These are phyloP conservation scores for Bicyclus anynana DNA, from an alignment of 1,140 invertebrate species.

Conservation along the genomic window DNA sequence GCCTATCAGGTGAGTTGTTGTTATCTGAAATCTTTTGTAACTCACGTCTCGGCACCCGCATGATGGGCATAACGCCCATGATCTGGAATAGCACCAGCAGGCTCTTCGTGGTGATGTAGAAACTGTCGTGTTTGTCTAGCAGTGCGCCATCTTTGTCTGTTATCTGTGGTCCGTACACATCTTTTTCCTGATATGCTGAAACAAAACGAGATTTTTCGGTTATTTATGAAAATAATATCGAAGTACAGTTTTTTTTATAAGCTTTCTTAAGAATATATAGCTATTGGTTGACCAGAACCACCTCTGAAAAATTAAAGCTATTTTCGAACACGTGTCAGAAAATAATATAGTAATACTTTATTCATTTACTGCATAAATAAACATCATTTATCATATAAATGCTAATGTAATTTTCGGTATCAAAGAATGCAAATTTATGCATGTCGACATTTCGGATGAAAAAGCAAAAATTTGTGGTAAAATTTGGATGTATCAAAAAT, in stretches of 20 bases:
- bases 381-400: conserved; percentile 10
- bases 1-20: too few relatives aligned
- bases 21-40: too few relatives aligned
- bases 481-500: too few relatives aligned
- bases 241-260: too few relatives aligned
- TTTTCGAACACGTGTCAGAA: too few relatives aligned
- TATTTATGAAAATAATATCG: too few relatives aligned
- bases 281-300: too few relatives aligned
- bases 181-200: conserved; percentile 48
- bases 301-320: too few relatives aligned
- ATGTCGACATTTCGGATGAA: conserved; percentile 2
- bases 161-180: conserved; percentile 57
- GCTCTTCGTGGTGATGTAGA: conserved; percentile 82
- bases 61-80: conserved; percentile 85
- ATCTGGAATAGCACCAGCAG: conserved; percentile 82
- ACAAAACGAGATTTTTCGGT: conserved; percentile 5
- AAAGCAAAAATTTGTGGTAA: neutral
- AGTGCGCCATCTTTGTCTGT: conserved; percentile 59
- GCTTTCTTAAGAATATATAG: too few relatives aligned
- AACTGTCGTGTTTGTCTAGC: conserved; percentile 79
- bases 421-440: conserved; percentile 10
- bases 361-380: neutral
- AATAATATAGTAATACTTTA: too few relatives aligned
- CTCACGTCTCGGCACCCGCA: conserved; percentile 77
- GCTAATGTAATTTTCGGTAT: conserved; percentile 11